These are phyloP conservation scores for western clawed frog (Xenopus tropicalis) DNA, from an alignment of 2,113 vertebrate species.

Conservation along the genomic window DNA sequence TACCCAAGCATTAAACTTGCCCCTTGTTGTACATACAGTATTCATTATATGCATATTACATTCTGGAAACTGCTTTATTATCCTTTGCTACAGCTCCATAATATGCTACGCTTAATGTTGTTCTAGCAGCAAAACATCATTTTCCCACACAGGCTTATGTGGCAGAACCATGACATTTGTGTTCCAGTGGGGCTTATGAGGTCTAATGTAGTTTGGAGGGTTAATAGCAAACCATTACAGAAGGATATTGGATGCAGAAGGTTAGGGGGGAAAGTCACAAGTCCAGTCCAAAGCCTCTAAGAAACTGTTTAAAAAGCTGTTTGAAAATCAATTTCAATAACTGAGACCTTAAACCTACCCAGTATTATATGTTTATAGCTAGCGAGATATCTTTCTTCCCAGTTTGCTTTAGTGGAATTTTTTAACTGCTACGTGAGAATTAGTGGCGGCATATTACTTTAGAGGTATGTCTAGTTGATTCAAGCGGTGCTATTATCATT, in stretches of 20 bases:
- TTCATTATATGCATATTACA: too few relatives aligned
- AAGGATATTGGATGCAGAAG: constrained; percentile 22
- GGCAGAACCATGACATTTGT: not conserved
- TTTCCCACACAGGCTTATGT: not conserved
- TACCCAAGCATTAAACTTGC: too few relatives aligned
- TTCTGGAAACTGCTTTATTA: too few relatives aligned
- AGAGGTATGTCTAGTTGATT: constrained; percentile 8
- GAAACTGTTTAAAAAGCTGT: constrained; percentile 46
- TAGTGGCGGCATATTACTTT: constrained; percentile 20
- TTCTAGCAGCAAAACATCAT: too few relatives aligned
- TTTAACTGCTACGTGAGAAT: constrained; percentile 11
- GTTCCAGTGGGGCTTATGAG: constrained; percentile 21
- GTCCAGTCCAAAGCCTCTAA: constrained; percentile 18
- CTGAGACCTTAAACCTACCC: constrained; percentile 44
- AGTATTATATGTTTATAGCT: constrained; percentile 45
- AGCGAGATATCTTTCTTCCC: constrained; percentile 9
- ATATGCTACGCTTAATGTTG: too few relatives aligned
- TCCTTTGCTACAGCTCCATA: too few relatives aligned
- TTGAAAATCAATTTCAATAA: constrained; percentile 49
- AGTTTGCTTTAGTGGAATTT: constrained; percentile 10
- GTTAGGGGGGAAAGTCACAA: not conserved
- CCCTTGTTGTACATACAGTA: too few relatives aligned
- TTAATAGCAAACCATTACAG: constrained; percentile 36
- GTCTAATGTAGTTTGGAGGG: constrained; percentile 13
- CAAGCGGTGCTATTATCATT: constrained; percentile 20